Conservation (phyloP, 1,140 invertebrate species). For the Dendroctonus valens region DNA sequence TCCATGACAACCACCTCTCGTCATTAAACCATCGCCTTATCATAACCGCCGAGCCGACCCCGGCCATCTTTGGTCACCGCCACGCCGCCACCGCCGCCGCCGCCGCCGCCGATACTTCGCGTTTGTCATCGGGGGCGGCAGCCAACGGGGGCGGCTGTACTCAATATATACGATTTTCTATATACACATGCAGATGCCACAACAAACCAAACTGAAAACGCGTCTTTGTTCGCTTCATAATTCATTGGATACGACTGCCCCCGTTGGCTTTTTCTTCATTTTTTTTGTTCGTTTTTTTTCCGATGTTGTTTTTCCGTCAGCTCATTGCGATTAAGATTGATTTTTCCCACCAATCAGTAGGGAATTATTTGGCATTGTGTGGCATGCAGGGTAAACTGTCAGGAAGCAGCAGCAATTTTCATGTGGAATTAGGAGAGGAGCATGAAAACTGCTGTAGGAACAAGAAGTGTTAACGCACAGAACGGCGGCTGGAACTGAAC, state of each 20-base stretch:
- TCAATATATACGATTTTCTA: slow-evolving; percentile 24
- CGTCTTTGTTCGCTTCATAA: slow-evolving; percentile 9
- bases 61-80: slow-evolving; percentile 54
- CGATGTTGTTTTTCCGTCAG: no score
- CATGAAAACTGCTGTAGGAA: no score
- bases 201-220: slow-evolving; percentile 12
- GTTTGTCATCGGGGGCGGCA: slow-evolving; percentile 30
- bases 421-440: no score
- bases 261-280: neutral
- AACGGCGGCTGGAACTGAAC: no score
- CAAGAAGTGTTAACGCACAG: no score
- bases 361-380: no score
- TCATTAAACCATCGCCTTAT: slow-evolving; percentile 57
- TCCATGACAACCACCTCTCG: slow-evolving; percentile 52
- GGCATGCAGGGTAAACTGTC: no score
- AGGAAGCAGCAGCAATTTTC: no score
- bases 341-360: no score
- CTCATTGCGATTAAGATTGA: no score
- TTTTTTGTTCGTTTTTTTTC: no score
- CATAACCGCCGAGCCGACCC: slow-evolving; percentile 52
- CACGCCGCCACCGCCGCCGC: no score
- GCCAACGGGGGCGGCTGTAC: slow-evolving; percentile 4
- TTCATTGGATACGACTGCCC: slow-evolving; percentile 5
- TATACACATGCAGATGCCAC: slow-evolving; percentile 17
- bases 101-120: slow-evolving; percentile 22